Evolutionary conservation across 2,888 invertebrate genomes (phyloP).

Genomic region (Drosophila merina): DNA sequence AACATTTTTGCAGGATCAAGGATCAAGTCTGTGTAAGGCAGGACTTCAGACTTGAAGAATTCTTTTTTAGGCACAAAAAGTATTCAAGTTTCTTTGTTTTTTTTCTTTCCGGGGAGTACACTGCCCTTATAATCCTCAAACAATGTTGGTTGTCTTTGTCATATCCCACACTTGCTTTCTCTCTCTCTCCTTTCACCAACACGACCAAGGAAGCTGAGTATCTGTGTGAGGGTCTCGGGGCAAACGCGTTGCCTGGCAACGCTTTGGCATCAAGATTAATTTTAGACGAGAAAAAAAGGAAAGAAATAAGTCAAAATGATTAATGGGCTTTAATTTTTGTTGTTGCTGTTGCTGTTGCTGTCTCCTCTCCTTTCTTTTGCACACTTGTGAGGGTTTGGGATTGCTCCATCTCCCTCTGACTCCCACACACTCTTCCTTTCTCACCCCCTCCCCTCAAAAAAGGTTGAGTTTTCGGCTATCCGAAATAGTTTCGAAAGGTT

Average conservation of each 20-base stretch:
- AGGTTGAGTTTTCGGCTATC: slow-evolving; percentile 50
- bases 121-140: slow-evolving; percentile 71
- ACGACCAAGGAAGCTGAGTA: slow-evolving; percentile 18
- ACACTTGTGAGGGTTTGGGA: slow-evolving; percentile 14
- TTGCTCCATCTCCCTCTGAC: neutral
- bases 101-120: slow-evolving; percentile 33
- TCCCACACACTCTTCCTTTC: slow-evolving; percentile 9
- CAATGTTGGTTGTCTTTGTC: slow-evolving; percentile 37
- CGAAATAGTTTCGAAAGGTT: slow-evolving; percentile 57
- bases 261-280: slow-evolving; percentile 81
- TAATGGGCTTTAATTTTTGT: slow-evolving; percentile 81
- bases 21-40: too few species aligned
- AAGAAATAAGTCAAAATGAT: slow-evolving; percentile 83
- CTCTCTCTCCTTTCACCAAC: slow-evolving; percentile 23
- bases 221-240: slow-evolving; percentile 34
- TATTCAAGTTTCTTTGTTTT: slow-evolving; percentile 46
- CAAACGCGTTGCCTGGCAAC: slow-evolving; percentile 66
- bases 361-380: slow-evolving; percentile 30
- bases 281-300: slow-evolving; percentile 80
- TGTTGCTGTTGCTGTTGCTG: slow-evolving; percentile 56
- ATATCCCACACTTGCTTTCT: slow-evolving; percentile 15
- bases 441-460: slow-evolving; percentile 20
- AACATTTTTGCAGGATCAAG: too few species aligned
- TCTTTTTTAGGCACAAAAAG: slow-evolving; percentile 21
- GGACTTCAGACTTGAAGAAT: neutral